Conservation (phyloP, 2,888 invertebrate species). For the Corbicula japonica region DNA sequence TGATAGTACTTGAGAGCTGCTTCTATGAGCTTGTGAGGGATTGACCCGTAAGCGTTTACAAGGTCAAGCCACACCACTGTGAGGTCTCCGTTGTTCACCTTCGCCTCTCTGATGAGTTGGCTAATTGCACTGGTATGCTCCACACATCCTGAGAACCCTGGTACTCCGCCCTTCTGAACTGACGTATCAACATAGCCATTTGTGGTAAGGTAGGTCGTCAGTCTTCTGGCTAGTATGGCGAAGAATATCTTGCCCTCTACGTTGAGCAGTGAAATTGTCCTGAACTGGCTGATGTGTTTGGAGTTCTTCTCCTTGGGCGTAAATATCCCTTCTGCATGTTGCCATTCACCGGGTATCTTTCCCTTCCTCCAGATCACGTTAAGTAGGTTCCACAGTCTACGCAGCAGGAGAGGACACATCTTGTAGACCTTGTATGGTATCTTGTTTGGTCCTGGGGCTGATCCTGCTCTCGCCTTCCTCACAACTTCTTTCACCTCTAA, state of each 20-base stretch:
- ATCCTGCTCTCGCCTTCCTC: slow-evolving; percentile 37
- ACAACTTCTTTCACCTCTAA: slow-evolving; percentile 26
- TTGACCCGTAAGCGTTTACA: slow-evolving; percentile 33
- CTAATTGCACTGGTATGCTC: slow-evolving; percentile 41
- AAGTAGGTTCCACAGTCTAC: slow-evolving; percentile 39
- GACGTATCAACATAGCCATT: slow-evolving; percentile 53
- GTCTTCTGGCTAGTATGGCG: slow-evolving; percentile 31
- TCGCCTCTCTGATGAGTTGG: slow-evolving; percentile 19
- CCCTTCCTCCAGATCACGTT: slow-evolving; percentile 50
- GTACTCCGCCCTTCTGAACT: slow-evolving; percentile 34
- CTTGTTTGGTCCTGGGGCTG: slow-evolving; percentile 44
- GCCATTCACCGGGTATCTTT: slow-evolving; percentile 30
- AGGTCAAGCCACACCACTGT: slow-evolving; percentile 32
- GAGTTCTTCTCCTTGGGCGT: slow-evolving; percentile 49
- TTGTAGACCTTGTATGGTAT: slow-evolving; percentile 56
- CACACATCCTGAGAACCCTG: slow-evolving; percentile 14
- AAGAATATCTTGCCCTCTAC: slow-evolving; percentile 55
- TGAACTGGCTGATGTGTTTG: slow-evolving; percentile 43
- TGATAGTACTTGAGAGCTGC: slow-evolving; percentile 20
- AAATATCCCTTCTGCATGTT: slow-evolving; percentile 32
- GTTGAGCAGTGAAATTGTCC: slow-evolving; percentile 52
- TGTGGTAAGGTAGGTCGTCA: slow-evolving; percentile 31
- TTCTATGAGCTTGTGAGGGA: slow-evolving; percentile 28
- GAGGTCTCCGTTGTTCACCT: slow-evolving; percentile 2
- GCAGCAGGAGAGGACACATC: slow-evolving; percentile 47